Evolutionary conservation across 2,113 vertebrate species (phyloP).

Genomic region (Pelusios castaneus): DNA sequence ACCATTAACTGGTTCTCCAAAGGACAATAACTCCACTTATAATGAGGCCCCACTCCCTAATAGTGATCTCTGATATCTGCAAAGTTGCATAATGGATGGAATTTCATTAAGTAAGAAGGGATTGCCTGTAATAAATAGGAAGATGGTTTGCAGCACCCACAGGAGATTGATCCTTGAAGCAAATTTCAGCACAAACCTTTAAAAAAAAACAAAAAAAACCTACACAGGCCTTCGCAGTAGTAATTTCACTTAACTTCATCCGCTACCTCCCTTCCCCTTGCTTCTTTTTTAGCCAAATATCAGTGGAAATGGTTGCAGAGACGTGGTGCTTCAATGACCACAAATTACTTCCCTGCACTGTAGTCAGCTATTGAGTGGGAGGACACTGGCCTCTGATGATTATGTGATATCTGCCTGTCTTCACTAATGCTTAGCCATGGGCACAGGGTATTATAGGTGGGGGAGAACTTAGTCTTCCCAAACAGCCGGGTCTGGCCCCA

Average conservation of each 20-base stretch:
- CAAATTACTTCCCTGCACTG: conserved; percentile 14
- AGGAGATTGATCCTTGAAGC: conserved; percentile 28
- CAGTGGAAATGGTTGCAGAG: conserved; percentile 32
- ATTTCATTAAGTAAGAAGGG: conserved; percentile 67
- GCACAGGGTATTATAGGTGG: too few relatives aligned
- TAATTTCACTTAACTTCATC: conserved; percentile 1
- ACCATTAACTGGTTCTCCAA: conserved; percentile 61
- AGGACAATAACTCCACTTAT: conserved; percentile 72
- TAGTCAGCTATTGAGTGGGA: conserved; percentile 2
- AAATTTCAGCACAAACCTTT: not conserved
- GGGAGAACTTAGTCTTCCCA: too few relatives aligned
- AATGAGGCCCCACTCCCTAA: conserved; percentile 71
- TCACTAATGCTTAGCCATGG: too few relatives aligned
- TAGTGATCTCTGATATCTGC: conserved; percentile 48
- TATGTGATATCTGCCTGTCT: conserved; percentile 47
- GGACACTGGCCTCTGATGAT: conserved; percentile 31
- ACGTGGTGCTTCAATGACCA: conserved; percentile 46
- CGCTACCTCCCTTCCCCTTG: too few relatives aligned
- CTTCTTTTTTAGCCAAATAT: not conserved
- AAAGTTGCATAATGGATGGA: conserved; percentile 71
- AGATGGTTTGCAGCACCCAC: conserved; percentile 6
- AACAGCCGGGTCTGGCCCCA: too few relatives aligned
- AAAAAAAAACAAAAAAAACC: too few relatives aligned
- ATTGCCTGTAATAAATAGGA: conserved; percentile 1
- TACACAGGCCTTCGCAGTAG: not conserved